Base-by-base conservation (phyloP, 2,113 vertebrate species). In the Pica pica region DNA sequence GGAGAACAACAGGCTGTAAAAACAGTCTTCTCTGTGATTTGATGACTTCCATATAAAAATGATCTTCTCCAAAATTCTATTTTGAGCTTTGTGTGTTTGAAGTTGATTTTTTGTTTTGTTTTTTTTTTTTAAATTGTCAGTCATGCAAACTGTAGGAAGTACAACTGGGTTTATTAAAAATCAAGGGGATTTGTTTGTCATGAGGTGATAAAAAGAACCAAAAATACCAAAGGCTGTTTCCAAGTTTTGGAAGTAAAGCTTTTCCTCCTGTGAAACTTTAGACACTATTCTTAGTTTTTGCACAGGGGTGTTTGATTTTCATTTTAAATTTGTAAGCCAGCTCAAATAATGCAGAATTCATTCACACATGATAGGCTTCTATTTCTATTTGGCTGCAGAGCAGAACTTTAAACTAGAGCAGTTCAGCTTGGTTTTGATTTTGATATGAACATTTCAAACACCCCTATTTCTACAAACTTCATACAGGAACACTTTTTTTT, bases 11-110 rank as follows among this genome's bases (percentile, higher is more conserved):
- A 77, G 88, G 30, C 57, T 86, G 80, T 77, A 87, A 95, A 95
- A 89, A 82, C 79, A 67, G 71, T 70, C 74, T 86, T 83, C n/a
- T 79, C 35, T 94, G 6, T 90, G 87, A 76, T 89, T 97, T 95
- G 92, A 96, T 96, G 79, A 81, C 64, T 96, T 95, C 92, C 89
- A 89, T 85, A 91, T 67, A 94, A 86, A 95, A 92, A 67, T 47
- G 6, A 28, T 93, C 41, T 79, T 90, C 60, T 90, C 87, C n/a
- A 83, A 87, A 92, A 55, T 78, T 80, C 52, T 94, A 49, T 94
- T 94, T 86, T 65, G 52, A 92, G 67, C 30, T 90, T 53, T 16
- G 21, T 90, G 35, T 65, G 26, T 59, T 83, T 88, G 46, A 70
- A 90, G 42, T 37, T 74, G 16, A 7, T 41, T 20, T 31, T 33